These are phyloP conservation scores for Oceanites oceanicus DNA, from an alignment of 2,113 vertebrate species.

Conservation along the genomic window DNA sequence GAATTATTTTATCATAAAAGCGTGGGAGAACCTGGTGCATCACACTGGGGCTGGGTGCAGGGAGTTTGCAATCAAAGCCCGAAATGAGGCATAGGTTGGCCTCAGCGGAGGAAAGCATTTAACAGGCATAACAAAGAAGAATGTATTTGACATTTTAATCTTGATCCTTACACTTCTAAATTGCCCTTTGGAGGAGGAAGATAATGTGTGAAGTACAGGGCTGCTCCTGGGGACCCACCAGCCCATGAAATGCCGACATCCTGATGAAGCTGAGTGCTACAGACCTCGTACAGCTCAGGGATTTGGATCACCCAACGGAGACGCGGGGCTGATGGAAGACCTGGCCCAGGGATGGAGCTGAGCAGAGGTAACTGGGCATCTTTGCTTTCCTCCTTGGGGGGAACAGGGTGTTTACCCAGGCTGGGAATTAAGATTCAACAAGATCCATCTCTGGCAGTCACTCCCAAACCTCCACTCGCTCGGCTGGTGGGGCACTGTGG, in stretches of 20 bases:
- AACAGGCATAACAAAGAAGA: not conserved
- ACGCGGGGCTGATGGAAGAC: not conserved
- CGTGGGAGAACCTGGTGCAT: not conserved
- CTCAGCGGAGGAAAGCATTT: not conserved
- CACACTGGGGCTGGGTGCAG: fast-evolving
- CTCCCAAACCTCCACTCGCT: fast-evolving
- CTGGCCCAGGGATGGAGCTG: not conserved
- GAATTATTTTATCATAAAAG: not conserved
- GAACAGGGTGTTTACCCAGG: not conserved
- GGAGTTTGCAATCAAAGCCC: not conserved
- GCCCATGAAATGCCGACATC: not conserved
- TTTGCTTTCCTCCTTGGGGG: not conserved
- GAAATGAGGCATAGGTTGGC: fast-evolving
- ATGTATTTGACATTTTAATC: not conserved
- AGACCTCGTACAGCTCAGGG: not conserved
- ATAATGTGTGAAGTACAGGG: not conserved
- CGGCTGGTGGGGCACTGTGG: fast-evolving
- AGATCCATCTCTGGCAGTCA: fast-evolving
- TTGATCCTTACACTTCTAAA: not conserved
- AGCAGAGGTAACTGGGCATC: not conserved
- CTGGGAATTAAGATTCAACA: not conserved
- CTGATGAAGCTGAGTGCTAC: not conserved
- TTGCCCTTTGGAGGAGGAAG: not conserved
- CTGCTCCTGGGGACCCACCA: not conserved
- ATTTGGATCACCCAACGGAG: not conserved